Evolutionary conservation across 1,140 invertebrate genomes (phyloP).

Genomic region (Trichonephila inaurata): DNA sequence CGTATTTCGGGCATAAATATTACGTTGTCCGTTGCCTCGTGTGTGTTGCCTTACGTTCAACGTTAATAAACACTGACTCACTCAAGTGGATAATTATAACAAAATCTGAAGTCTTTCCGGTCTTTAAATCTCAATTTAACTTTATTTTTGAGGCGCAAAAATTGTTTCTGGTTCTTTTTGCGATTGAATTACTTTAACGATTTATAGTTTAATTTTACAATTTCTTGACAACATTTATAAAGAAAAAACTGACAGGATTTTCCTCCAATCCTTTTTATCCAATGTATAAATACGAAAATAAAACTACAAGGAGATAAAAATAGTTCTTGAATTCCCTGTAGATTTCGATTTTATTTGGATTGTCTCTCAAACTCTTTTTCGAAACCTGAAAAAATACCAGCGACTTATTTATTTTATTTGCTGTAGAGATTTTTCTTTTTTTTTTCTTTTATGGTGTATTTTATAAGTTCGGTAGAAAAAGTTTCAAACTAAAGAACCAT

Average conservation of each 20-base stretch:
- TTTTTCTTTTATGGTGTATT: not conserved
- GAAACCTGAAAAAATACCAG: not conserved
- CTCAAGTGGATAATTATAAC: too few species aligned
- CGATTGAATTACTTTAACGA: too few species aligned
- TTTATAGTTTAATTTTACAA: not conserved
- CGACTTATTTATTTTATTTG: not conserved
- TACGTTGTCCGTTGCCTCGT: too few species aligned
- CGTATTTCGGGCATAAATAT: too few species aligned
- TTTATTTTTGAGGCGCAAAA: too few species aligned
- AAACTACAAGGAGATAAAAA: not conserved
- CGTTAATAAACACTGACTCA: too few species aligned
- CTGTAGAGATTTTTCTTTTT: not conserved
- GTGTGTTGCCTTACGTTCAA: too few species aligned
- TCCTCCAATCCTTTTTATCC: not conserved
- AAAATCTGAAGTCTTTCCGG: too few species aligned
- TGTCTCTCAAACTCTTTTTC: not conserved
- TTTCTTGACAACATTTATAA: too few species aligned
- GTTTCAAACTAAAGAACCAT: not conserved
- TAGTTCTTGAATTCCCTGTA: not conserved
- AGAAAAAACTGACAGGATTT: not conserved
- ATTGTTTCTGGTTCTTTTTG: too few species aligned
- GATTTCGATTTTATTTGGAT: not conserved
- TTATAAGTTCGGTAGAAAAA: not conserved
- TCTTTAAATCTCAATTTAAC: too few species aligned
- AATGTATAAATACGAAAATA: not conserved